Conservation (phyloP, 2,113 vertebrate species). For the Limanda limanda region DNA sequence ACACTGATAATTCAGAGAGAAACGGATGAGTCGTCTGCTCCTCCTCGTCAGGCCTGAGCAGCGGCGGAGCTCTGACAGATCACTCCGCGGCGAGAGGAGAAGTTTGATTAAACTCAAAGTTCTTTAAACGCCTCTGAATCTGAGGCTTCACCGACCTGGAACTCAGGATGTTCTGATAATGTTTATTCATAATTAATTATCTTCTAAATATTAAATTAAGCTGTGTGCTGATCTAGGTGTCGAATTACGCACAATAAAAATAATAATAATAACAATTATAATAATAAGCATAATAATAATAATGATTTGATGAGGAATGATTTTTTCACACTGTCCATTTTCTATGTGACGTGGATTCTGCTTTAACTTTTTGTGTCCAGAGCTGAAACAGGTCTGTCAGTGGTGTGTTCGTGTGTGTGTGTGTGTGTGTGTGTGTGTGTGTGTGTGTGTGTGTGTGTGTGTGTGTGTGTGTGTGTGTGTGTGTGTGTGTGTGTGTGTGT, state of each 20-base stretch:
- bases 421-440: conserved; percentile 18
- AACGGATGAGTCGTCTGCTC: background rate
- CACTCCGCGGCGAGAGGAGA: no score
- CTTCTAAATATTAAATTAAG: background rate
- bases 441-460: conserved; percentile 26
- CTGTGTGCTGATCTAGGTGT: background rate
- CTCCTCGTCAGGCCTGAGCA: background rate
- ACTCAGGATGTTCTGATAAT: background rate
- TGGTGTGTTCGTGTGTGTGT: no score
- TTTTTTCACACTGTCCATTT: no score
- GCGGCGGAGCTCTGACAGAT: background rate
- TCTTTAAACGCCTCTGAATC: no score
- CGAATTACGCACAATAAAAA: background rate
- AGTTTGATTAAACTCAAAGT: background rate
- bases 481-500: conserved; percentile 24
- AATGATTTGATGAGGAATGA: no score
- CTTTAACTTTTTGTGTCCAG: background rate
- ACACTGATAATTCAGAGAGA: conserved; percentile 21
- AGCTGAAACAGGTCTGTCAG: background rate
- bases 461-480: no score
- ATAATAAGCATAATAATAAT: no score
- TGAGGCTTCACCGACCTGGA: background rate
- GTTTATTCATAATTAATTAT: background rate
- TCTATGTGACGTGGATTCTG: no score
- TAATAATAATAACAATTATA: background rate